A percentile compares a stretch with the other conserved stretches of the same genome.
Conservation (phyloP, 1,140 invertebrate genomes). For the Kradibia gibbosae region DNA sequence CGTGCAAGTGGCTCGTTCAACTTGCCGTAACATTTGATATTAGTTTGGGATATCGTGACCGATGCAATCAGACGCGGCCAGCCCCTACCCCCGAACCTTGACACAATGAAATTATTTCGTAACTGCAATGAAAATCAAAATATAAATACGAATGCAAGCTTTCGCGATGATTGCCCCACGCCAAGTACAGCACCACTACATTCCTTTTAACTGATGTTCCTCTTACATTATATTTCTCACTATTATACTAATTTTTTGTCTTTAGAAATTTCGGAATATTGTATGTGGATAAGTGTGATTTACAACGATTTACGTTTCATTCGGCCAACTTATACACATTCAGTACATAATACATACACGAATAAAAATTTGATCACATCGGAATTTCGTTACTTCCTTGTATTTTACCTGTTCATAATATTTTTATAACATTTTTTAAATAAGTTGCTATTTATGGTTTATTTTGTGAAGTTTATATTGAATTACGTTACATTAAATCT, state of each 20-base stretch:
- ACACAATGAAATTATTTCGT: slow-evolving; percentile 69
- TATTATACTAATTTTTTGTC: background rate
- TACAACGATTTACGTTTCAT: too few relatives aligned
- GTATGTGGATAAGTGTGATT: too few relatives aligned
- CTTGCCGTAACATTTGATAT: slow-evolving; percentile 53
- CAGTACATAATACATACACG: too few relatives aligned
- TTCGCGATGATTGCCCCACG: slow-evolving; percentile 63
- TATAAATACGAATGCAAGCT: slow-evolving; percentile 46
- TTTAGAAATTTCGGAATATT: background rate
- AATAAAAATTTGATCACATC: too few relatives aligned
- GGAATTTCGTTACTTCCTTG: too few relatives aligned
- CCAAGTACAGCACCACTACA: slow-evolving; percentile 60
- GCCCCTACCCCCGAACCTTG: slow-evolving; percentile 58
- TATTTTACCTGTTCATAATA: too few relatives aligned
- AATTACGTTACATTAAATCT: too few relatives aligned
- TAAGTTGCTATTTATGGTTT: too few relatives aligned
- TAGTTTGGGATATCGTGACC: slow-evolving; percentile 66
- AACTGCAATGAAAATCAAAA: slow-evolving; percentile 68
- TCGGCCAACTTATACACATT: too few relatives aligned
- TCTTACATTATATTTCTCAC: background rate
- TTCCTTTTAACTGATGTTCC: background rate
- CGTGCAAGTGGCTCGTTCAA: slow-evolving; percentile 21
- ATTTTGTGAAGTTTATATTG: too few relatives aligned
- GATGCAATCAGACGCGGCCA: slow-evolving; percentile 60
- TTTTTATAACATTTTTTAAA: too few relatives aligned